phyloP scores from a whole-genome alignment of 2,113 vertebrate genomes.

The Lichenostomus cassidix region DNA sequence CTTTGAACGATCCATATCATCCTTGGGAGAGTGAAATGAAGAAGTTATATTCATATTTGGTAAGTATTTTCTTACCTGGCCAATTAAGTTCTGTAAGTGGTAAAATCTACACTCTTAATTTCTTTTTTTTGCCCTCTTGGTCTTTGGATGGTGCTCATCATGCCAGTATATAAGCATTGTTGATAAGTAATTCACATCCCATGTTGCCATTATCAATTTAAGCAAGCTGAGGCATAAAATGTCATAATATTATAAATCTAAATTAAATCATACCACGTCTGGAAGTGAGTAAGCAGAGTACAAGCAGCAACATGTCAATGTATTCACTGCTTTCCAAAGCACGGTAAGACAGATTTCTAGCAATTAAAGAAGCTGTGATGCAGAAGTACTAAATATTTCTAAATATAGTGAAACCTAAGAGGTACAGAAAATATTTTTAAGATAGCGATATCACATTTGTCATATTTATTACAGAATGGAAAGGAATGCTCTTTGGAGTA shows the following conservation, averaged over 20 bases:
- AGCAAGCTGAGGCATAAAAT: slow-evolving; percentile 17
- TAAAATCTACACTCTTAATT: background rate
- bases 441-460: background rate
- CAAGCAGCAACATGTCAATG: background rate
- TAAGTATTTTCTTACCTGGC: background rate
- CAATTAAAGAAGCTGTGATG: background rate
- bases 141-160: background rate
- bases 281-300: background rate
- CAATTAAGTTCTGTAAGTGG: background rate
- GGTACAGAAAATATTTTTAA: background rate
- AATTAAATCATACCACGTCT: background rate
- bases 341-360: background rate
- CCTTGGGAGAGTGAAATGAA: background rate
- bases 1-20: background rate
- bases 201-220: background rate
- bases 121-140: background rate
- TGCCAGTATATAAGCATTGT: background rate
- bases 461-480: background rate
- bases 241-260: background rate
- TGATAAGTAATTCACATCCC: background rate
- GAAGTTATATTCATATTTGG: background rate
- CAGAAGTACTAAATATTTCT: background rate
- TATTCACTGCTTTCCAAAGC: slow-evolving; percentile 4
- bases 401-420: background rate
- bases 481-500: background rate